Conservation (phyloP, 1,140 invertebrate species). For the Cydia strobilella region DNA sequence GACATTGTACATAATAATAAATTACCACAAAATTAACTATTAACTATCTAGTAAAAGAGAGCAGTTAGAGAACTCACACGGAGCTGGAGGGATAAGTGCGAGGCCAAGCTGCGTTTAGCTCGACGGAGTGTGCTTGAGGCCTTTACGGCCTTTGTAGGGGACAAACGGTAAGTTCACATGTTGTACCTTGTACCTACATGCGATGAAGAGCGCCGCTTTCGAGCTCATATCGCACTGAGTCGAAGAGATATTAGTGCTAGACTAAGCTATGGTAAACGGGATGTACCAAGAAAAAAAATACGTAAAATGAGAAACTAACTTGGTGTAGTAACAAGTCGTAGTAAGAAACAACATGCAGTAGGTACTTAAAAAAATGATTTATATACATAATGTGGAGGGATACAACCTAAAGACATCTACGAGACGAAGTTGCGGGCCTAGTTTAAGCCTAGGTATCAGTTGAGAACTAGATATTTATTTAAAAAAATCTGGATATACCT, state of each 20-base stretch:
- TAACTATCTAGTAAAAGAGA: neutral
- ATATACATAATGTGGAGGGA: too few relatives aligned
- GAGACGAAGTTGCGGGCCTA: too few relatives aligned
- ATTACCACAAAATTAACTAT: too few relatives aligned
- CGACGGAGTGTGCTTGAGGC: slow-evolving; percentile 55
- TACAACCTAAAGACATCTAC: too few relatives aligned
- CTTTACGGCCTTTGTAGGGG: slow-evolving; percentile 52
- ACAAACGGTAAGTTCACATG: slow-evolving; percentile 43
- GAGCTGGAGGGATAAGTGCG: slow-evolving; percentile 19
- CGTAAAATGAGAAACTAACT: too few relatives aligned
- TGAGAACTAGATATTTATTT: too few relatives aligned
- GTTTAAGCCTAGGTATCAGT: too few relatives aligned
- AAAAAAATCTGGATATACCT: too few relatives aligned
- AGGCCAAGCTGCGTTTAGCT: slow-evolving; percentile 39
- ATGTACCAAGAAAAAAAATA: slow-evolving; percentile 38
- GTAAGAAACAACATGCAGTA: too few relatives aligned
- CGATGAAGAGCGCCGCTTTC: slow-evolving; percentile 1
- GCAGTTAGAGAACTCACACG: neutral
- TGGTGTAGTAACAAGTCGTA: too few relatives aligned
- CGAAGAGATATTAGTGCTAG: slow-evolving; percentile 55
- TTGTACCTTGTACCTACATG: slow-evolving; percentile 29
- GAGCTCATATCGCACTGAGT: slow-evolving; percentile 52
- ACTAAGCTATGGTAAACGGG: slow-evolving; percentile 60
- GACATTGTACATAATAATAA: too few relatives aligned
- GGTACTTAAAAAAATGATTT: too few relatives aligned